Evolutionary conservation across 2,888 invertebrate species (phyloP), one percentile per base, ranked within the genome.

Genomic region (Hedychridium roseum): DNA sequence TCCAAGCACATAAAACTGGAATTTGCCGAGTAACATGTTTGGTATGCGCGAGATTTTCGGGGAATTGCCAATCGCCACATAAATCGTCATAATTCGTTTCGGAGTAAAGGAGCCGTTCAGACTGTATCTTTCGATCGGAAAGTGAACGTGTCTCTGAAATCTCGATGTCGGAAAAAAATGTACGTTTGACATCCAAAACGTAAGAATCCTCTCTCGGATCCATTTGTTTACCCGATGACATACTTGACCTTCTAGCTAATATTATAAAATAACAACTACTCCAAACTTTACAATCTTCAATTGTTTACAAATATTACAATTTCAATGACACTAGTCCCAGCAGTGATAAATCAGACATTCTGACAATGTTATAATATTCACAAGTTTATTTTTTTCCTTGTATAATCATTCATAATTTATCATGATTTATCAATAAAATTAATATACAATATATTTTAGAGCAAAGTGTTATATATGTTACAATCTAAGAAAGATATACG

Each of bases 371-470:
- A 41, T 61, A 63, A 61, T 68, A 66, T 67, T 68, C 67, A 71
- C 64, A 65, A 69, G 58, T 68, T 68, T 66, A 65, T 68, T 68
- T 58, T 55, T 57, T 66, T 67, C 57, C 57, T 67, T 63, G 66
- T 66, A 69, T 73, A 71, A 71, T 74, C 57, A 69, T 71, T 72
- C 67, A 71, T 75, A 75, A 73, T 73, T 74, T 72, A 73, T 70
- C 66, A 71, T 68, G 71, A 71, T 67, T 73, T 68, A 69, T 75
- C 66, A 70, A 75, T 76, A 75, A 75, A 78, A 78, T 76, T 74
- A 78, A 76, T 77, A 77, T 78, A 76, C 76, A 76, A 71, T 73
- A 73, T 73, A 66, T 64, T 74, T 71, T 65, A 70, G 70, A 74
- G 68, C 72, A 70, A 73, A 68, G 65, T 74, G 70, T 76, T 75